phyloP scores from a whole-genome alignment of 2,888 invertebrate species.

The Yponomeuta evonymella region DNA sequence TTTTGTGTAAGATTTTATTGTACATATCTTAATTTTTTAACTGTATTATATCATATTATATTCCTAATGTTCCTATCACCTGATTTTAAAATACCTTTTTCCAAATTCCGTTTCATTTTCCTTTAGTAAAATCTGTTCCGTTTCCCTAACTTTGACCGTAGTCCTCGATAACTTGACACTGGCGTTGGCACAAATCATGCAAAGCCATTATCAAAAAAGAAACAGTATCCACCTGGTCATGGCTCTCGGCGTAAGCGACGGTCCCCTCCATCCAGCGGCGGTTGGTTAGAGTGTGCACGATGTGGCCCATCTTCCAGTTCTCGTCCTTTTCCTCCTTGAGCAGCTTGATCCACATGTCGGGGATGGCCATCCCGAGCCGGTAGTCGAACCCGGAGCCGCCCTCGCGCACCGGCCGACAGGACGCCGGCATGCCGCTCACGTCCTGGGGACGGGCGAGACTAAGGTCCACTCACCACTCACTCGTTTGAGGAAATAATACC shows the following conservation, averaged over 20 bases:
- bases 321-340: constrained; percentile 91
- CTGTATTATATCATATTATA: too few relatives aligned
- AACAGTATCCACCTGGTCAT: constrained; percentile 85
- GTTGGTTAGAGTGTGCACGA: constrained; percentile 95
- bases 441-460: constrained; percentile 72
- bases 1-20: too few relatives aligned
- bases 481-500: too few relatives aligned
- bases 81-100: too few relatives aligned
- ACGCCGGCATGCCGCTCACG: constrained; percentile 98
- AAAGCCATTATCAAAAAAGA: too few relatives aligned
- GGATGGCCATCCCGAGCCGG: constrained; percentile 99
- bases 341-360: constrained; percentile 98
- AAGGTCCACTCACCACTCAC: neutral
- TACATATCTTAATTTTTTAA: too few relatives aligned
- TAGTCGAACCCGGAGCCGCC: constrained; percentile 98
- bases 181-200: too few relatives aligned
- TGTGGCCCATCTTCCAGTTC: constrained; percentile 93
- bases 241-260: constrained; percentile 98
- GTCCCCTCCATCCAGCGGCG: constrained; percentile 96
- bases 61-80: too few relatives aligned
- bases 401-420: constrained; percentile 94
- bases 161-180: too few relatives aligned
- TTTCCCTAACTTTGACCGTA: too few relatives aligned
- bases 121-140: too few relatives aligned
- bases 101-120: too few relatives aligned